phyloP scores from a whole-genome alignment of 2,797 vertebrate species.

The Notolabrus celidotus region DNA sequence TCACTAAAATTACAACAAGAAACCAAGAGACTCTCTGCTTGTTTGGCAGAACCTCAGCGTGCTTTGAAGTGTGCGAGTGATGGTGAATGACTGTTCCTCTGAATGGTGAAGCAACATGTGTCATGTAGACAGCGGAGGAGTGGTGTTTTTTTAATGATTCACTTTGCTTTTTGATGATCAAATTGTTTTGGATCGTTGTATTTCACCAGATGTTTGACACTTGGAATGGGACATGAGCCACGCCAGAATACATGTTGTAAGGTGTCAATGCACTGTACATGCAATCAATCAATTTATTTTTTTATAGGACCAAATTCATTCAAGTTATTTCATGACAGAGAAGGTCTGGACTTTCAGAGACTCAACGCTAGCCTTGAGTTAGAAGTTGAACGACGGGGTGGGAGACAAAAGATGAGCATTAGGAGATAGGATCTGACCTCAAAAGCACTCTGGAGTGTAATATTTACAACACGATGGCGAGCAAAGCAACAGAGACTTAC shows the following conservation, averaged over 20 bases:
- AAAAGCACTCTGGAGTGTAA: too few species aligned
- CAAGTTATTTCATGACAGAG: too few species aligned
- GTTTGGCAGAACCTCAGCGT: slow-evolving; percentile 74
- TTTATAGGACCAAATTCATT: too few species aligned
- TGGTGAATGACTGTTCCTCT: slow-evolving; percentile 79
- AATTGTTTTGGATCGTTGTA: slow-evolving; percentile 52
- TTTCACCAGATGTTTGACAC: slow-evolving; percentile 25
- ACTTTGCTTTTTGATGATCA: slow-evolving; percentile 52
- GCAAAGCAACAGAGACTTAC: too few species aligned
- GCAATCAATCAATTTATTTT: not conserved
- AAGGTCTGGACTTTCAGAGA: too few species aligned
- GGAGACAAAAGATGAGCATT: too few species aligned
- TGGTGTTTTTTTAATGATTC: slow-evolving; percentile 50
- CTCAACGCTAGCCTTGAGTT: too few species aligned
- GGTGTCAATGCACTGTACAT: not conserved
- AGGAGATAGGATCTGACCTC: too few species aligned
- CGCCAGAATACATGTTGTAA: not conserved
- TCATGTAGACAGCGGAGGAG: slow-evolving; percentile 54
- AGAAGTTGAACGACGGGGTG: too few species aligned
- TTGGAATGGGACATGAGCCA: not conserved
- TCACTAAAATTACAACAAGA: slow-evolving; percentile 83
- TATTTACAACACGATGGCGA: too few species aligned
- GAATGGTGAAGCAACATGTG: slow-evolving; percentile 77
- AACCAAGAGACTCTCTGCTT: slow-evolving; percentile 75
- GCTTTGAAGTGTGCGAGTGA: slow-evolving; percentile 81